Percentiles rank a stretch among this genome's conserved stretches.
Conservation (phyloP, 2,113 vertebrate species). For the Ia io region DNA sequence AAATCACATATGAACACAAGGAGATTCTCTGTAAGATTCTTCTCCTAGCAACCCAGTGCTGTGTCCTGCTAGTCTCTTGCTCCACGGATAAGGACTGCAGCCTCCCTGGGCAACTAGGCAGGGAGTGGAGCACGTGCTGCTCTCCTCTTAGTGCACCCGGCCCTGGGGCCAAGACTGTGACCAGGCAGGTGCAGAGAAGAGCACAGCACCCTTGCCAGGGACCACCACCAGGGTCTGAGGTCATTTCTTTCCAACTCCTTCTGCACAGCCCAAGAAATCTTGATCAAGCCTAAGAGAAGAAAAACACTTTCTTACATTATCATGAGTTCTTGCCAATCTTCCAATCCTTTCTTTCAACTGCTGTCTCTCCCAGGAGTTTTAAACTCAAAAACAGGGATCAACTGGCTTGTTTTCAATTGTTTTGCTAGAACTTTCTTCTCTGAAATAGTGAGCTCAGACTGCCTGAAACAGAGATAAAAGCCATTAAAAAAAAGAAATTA, state of each 20-base stretch:
- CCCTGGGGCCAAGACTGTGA: background rate
- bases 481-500: background rate
- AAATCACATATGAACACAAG: background rate
- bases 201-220: background rate
- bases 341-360: background rate
- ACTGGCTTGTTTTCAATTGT: constrained; percentile 23
- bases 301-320: background rate
- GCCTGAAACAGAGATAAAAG: background rate
- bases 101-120: background rate
- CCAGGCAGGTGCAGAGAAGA: background rate
- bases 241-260: background rate
- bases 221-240: background rate
- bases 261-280: background rate
- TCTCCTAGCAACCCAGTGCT: background rate
- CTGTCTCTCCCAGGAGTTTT: background rate
- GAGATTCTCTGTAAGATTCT: background rate
- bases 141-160: background rate
- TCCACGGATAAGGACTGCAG: background rate
- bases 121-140: background rate
- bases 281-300: background rate
- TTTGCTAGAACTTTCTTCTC: background rate
- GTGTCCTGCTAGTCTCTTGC: background rate
- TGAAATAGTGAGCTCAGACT: constrained; percentile 6
- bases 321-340: background rate
- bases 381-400: background rate